These are phyloP conservation scores for Rhinophrynus dorsalis DNA, from an alignment of 2,797 vertebrate genomes.

Conservation along the genomic window DNA sequence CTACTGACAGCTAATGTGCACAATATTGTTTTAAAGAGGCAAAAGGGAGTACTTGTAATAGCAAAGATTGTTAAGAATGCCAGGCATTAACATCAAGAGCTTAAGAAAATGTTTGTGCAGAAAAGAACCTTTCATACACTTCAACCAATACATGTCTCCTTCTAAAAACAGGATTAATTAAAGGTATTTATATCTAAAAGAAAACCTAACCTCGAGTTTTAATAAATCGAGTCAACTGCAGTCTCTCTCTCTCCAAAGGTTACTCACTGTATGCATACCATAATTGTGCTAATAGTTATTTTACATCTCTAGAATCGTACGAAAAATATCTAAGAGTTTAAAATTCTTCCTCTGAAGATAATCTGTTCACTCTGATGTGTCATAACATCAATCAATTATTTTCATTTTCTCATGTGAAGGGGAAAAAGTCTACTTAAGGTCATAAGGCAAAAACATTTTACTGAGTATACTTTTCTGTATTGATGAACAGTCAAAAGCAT, in stretches of 20 bases:
- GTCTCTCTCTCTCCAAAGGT: not conserved
- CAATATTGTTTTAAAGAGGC: constrained; percentile 46
- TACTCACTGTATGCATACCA: no score
- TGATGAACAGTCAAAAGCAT: constrained; percentile 6
- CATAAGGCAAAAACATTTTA: not conserved
- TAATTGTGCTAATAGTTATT: not conserved
- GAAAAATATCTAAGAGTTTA: not conserved
- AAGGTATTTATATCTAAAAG: not conserved
- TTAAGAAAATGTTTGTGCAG: constrained; percentile 33
- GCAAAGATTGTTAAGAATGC: constrained; percentile 31
- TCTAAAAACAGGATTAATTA: not conserved
- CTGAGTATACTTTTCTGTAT: not conserved
- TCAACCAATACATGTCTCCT: not conserved
- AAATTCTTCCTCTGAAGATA: not conserved
- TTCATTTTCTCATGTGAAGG: not conserved
- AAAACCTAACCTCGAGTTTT: not conserved
- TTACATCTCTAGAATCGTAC: no score
- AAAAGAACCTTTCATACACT: constrained; percentile 1
- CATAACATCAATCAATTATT: constrained; percentile 13
- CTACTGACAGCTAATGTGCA: constrained; percentile 41
- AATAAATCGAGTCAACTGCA: not conserved
- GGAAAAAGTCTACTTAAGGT: not conserved
- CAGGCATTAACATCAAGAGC: constrained; percentile 13
- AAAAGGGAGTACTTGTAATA: constrained; percentile 25
- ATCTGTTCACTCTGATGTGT: not conserved